These are phyloP conservation scores for Anoncus sp. DNA, from an alignment of 2,888 invertebrate species.

Conservation along the genomic window DNA sequence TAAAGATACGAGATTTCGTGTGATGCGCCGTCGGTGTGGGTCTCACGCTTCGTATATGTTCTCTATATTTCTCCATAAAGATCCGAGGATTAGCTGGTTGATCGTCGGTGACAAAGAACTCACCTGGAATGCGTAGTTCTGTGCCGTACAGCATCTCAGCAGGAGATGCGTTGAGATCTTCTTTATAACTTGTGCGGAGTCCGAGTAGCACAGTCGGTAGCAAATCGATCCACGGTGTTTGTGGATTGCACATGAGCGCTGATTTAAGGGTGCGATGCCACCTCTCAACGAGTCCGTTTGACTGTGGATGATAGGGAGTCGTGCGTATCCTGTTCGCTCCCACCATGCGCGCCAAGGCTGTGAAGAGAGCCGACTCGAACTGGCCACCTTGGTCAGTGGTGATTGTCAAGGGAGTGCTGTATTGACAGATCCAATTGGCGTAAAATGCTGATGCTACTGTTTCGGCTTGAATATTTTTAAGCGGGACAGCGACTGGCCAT, in stretches of 20 bases:
- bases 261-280: conserved; percentile 22
- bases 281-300: conserved; percentile 18
- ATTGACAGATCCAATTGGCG: neutral
- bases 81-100: neutral
- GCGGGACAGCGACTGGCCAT: neutral
- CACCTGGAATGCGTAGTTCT: conserved; percentile 45
- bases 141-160: conserved; percentile 57
- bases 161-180: conserved; percentile 26
- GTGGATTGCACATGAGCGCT: conserved; percentile 9
- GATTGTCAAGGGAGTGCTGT: neutral
- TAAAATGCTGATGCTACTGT: neutral
- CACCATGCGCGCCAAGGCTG: neutral
- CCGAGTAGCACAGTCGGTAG: neutral
- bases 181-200: neutral
- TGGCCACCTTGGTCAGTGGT: conserved; percentile 10
- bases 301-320: neutral
- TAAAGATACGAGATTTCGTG: conserved; percentile 20
- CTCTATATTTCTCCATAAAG: conserved; percentile 40
- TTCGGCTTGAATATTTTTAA: neutral
- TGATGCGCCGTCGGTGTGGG: conserved; percentile 54
- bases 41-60: conserved; percentile 35
- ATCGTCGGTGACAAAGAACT: conserved; percentile 48
- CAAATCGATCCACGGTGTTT: neutral
- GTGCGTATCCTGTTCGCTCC: neutral
- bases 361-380: neutral